These are phyloP conservation scores for Apostichopus parvimensis DNA, from an alignment of 35 echinoderm and acorn worm genomes.

Conservation along the genomic window DNA sequence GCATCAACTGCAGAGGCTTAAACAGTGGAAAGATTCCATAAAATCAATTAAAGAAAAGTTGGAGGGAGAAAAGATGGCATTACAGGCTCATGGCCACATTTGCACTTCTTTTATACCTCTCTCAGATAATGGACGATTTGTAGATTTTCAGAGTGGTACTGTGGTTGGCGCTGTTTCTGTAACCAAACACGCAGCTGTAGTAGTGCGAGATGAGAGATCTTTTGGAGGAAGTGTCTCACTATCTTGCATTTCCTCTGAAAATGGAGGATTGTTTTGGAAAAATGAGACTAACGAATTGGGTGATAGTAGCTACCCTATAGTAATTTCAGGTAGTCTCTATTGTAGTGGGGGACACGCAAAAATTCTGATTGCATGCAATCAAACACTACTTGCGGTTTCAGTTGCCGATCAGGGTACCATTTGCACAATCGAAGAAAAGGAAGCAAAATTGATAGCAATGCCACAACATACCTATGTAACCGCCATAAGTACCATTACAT, in stretches of 20 bases:
- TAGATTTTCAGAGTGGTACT: conserved; percentile 24
- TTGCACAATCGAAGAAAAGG: neutral
- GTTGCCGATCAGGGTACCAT: neutral
- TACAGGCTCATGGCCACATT: neutral
- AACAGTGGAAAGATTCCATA: neutral
- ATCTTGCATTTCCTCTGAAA: neutral
- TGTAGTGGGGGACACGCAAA: neutral
- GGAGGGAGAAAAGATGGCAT: neutral
- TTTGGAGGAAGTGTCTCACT: neutral
- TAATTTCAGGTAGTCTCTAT: neutral
- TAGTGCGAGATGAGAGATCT: conserved; percentile 10
- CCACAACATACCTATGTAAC: neutral
- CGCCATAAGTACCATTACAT: neutral
- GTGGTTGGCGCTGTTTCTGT: conserved; percentile 13
- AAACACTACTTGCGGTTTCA: neutral
- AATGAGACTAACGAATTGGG: neutral
- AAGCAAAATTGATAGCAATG: neutral
- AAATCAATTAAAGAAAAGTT: neutral
- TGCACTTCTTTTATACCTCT: neutral
- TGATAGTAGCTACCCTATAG: neutral
- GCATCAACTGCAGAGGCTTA: neutral
- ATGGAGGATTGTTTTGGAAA: conserved; percentile 3
- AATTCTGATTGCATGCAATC: conserved; percentile 3
- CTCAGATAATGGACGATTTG: conserved; percentile 11
- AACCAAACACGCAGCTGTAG: conserved; percentile 14